Conservation (phyloP, 2,888 invertebrate species). For the Amphipoea lucens region DNA sequence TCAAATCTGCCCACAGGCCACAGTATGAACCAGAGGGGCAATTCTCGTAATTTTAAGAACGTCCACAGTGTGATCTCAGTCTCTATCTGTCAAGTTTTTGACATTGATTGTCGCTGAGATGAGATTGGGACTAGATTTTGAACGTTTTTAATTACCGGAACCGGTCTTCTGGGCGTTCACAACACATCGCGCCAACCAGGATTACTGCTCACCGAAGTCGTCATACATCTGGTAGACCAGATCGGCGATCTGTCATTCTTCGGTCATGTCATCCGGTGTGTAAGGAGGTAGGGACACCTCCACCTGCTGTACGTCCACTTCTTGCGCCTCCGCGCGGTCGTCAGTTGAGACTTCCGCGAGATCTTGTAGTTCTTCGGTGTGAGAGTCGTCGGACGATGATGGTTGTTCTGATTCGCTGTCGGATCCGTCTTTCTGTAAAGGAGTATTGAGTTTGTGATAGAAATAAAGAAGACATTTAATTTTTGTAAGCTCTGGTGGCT, state of each 20-base stretch:
- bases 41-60: too few relatives aligned
- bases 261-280: constrained; percentile 2
- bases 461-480: neutral
- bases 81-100: too few relatives aligned
- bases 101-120: too few relatives aligned
- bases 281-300: constrained; percentile 41
- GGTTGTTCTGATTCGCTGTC: constrained; percentile 69
- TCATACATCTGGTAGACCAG: constrained; percentile 52
- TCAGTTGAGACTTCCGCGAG: constrained; percentile 10
- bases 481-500: neutral
- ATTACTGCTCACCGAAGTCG: neutral
- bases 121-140: too few relatives aligned
- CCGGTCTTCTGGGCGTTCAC: too few relatives aligned
- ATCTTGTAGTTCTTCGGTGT: constrained; percentile 55
- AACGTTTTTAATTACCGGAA: too few relatives aligned
- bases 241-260: constrained; percentile 58
- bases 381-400: constrained; percentile 59
- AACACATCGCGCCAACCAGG: neutral
- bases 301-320: constrained; percentile 9
- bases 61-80: too few relatives aligned
- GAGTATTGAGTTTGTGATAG: neutral
- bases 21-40: too few relatives aligned
- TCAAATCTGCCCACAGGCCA: neutral
- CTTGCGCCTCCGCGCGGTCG: constrained; percentile 22
- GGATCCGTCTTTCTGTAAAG: constrained; percentile 71